These are phyloP conservation scores for Steatornis caripensis DNA, from an alignment of 2,113 vertebrate species.

Conservation along the genomic window DNA sequence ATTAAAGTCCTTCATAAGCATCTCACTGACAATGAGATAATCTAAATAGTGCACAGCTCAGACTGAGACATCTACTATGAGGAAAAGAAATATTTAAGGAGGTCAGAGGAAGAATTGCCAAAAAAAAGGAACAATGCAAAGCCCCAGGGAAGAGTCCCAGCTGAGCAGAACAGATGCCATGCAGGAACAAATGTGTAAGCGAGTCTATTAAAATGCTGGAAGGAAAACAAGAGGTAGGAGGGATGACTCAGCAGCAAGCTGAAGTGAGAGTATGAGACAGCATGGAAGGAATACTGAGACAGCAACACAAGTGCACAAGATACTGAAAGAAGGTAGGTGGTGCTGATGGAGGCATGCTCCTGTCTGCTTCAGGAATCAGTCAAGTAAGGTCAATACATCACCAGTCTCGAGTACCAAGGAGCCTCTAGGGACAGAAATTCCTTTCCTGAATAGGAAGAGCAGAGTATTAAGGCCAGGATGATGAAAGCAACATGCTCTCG, in stretches of 20 bases:
- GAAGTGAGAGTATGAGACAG: neutral
- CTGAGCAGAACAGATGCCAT: neutral
- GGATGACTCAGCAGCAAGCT: slow-evolving; percentile 1
- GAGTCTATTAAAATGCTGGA: neutral
- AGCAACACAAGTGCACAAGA: neutral
- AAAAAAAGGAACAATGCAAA: neutral
- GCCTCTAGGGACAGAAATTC: neutral
- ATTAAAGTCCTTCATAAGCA: neutral
- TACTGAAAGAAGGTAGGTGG: neutral
- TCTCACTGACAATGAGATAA: neutral
- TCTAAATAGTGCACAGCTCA: neutral
- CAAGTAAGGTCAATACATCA: neutral
- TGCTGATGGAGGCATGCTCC: neutral
- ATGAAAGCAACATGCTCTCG: neutral
- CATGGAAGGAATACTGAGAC: neutral
- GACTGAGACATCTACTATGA: neutral
- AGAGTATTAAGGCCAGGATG: neutral
- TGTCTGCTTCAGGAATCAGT: neutral
- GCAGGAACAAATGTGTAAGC: neutral
- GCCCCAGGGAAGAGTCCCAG: neutral
- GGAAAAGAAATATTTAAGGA: neutral
- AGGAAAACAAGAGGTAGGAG: slow-evolving; percentile 30
- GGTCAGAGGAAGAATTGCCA: neutral
- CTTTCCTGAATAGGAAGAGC: neutral
- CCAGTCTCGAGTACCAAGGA: neutral